Evolutionary conservation across 2,797 vertebrate species (phyloP).

Genomic region (Rhynchotus rufescens): DNA sequence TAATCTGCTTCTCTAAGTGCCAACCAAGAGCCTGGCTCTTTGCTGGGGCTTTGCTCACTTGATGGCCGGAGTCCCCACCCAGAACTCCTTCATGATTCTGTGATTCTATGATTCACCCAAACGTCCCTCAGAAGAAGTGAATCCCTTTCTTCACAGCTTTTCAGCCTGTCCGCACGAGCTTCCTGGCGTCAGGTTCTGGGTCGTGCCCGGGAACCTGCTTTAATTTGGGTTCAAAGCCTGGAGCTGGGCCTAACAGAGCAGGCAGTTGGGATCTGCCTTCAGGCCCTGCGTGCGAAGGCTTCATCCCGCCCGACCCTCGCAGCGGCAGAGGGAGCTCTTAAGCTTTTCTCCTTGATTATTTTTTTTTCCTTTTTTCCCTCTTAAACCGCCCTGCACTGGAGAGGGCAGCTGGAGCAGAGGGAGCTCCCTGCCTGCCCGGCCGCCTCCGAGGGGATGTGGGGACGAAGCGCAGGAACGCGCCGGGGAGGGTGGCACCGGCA

Average conservation of each 20-base stretch:
- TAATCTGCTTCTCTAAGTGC: neutral
- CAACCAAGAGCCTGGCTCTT: neutral
- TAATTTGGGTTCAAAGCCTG: neutral
- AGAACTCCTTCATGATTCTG: neutral
- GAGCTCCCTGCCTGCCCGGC: neutral
- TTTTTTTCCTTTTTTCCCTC: neutral
- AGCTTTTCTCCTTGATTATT: neutral
- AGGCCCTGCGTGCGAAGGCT: fast-evolving
- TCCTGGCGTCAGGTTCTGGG: neutral
- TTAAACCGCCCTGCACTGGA: neutral
- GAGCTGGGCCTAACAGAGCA: neutral
- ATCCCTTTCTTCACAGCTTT: neutral
- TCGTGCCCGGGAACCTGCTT: neutral
- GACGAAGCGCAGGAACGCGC: fast-evolving
- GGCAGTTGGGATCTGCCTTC: fast-evolving
- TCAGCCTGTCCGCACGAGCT: neutral
- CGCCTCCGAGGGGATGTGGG: neutral
- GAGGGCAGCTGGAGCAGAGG: neutral
- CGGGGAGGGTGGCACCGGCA: neutral
- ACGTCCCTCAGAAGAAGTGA: neutral
- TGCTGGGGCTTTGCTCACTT: neutral
- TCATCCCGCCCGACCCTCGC: fast-evolving
- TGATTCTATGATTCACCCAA: neutral
- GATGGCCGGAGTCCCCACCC: fast-evolving
- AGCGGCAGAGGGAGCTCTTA: constrained; percentile 57